phyloP scores from a whole-genome alignment of 2,113 vertebrate genomes.

The Saguinus midas region DNA sequence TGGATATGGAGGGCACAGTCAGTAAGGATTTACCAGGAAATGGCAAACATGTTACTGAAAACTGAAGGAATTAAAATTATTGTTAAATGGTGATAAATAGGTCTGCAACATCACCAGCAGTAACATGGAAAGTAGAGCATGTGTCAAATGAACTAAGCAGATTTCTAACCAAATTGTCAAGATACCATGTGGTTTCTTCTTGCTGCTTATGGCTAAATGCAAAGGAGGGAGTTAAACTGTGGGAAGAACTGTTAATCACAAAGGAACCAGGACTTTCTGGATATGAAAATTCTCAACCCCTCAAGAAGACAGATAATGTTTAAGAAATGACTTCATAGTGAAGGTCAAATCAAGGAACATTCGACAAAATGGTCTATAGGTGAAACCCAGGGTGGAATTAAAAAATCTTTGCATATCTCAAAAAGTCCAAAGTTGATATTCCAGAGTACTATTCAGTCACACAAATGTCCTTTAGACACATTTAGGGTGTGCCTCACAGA shows the following conservation, averaged over 20 bases:
- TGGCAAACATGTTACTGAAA: not conserved
- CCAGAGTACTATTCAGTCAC: not conserved
- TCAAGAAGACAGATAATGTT: not conserved
- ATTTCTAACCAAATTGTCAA: not conserved
- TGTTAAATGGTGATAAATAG: not conserved
- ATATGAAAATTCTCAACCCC: not conserved
- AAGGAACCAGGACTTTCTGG: not conserved
- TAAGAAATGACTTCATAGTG: not conserved
- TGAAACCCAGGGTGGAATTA: not conserved
- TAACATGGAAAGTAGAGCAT: not conserved
- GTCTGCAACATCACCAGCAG: not conserved
- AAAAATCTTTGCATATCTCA: not conserved
- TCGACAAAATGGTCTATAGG: not conserved
- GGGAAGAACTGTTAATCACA: not conserved
- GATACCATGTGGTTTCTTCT: not conserved
- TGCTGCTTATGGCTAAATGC: not conserved
- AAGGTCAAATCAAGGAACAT: not conserved
- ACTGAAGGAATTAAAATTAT: not conserved
- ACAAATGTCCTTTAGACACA: not conserved
- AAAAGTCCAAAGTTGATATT: not conserved
- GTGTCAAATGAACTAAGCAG: not conserved
- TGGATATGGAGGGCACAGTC: not conserved
- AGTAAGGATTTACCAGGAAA: slow-evolving; percentile 4
- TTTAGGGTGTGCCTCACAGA: not conserved
- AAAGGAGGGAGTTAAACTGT: not conserved